A percentile compares a stretch with the other conserved stretches of the same genome.
Evolutionary conservation across 2,113 vertebrate species (phyloP).

Genomic region (Theristicus caerulescens): DNA sequence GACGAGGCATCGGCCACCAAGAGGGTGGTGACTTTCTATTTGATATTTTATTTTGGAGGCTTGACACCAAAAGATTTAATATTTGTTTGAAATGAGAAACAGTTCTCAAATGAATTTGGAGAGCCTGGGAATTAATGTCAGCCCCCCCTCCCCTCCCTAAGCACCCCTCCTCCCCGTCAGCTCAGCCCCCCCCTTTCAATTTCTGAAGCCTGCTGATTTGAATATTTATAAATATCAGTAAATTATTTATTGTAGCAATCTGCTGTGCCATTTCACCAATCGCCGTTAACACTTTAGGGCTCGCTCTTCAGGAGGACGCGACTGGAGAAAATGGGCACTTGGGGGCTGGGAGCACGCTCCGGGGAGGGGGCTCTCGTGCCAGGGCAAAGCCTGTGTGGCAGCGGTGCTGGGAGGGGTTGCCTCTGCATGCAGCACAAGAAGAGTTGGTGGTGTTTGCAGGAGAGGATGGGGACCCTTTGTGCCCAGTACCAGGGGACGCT

Average conservation of each 20-base stretch:
- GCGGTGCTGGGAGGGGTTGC: fast-evolving
- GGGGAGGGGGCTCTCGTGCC: neutral
- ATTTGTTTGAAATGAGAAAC: conserved; percentile 76
- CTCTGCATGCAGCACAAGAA: neutral
- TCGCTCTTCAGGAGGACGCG: conserved; percentile 9
- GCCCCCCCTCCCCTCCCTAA: neutral
- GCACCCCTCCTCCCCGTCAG: conserved; percentile 20
- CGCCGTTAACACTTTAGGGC: conserved; percentile 82
- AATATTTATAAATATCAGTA: conserved; percentile 99
- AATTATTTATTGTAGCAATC: conserved; percentile 99
- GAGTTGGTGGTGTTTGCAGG: neutral
- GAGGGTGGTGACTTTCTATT: conserved; percentile 22
- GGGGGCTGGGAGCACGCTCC: neutral
- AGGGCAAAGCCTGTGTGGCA: neutral
- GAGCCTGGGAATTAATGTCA: conserved; percentile 72
- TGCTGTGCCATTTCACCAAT: conserved; percentile 90
- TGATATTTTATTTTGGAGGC: conserved; percentile 53
- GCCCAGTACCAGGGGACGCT: neutral
- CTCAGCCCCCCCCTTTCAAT: conserved; percentile 75
- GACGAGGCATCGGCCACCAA: neutral
- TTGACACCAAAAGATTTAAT: conserved; percentile 70
- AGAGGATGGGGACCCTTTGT: neutral
- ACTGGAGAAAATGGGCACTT: neutral
- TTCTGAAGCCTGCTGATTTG: conserved; percentile 92
- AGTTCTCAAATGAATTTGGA: conserved; percentile 76